Percentiles rank a stretch among this genome's conserved stretches.
Conservation (phyloP, 2,113 vertebrate genomes). For the Laticauda laticaudata region DNA sequence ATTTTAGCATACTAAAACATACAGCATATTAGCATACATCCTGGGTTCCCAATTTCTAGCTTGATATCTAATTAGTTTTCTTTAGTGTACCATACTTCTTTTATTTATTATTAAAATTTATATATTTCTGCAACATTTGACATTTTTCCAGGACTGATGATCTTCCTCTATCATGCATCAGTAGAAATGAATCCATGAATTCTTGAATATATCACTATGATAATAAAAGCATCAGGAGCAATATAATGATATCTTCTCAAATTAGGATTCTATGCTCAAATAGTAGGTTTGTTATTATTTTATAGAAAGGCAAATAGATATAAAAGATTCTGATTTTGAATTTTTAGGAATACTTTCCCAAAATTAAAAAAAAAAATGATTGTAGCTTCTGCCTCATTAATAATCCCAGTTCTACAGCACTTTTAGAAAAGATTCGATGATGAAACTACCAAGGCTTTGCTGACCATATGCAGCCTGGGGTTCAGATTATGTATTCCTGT, state of each 20-base stretch:
- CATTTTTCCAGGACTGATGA: not conserved
- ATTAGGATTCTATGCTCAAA: not conserved
- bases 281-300: not conserved
- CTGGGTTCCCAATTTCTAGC: not conserved
- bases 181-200: not conserved
- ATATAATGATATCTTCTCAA: not conserved
- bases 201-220: not conserved
- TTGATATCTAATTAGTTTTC: not conserved
- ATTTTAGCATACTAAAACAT: not conserved
- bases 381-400: not conserved
- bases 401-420: not conserved
- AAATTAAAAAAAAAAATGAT: not conserved
- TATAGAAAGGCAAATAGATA: not conserved
- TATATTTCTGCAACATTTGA: not conserved
- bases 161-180: not conserved
- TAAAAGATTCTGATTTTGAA: not conserved
- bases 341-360: not conserved
- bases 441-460: not conserved
- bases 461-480: not conserved
- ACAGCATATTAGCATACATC: not conserved
- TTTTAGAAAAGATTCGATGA: not conserved
- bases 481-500: not conserved
- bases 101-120: not conserved
- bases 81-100: not conserved
- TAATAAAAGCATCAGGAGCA: not conserved